Evolutionary conservation across 2,113 vertebrate genomes (phyloP).

Genomic region (Origma solitaria): DNA sequence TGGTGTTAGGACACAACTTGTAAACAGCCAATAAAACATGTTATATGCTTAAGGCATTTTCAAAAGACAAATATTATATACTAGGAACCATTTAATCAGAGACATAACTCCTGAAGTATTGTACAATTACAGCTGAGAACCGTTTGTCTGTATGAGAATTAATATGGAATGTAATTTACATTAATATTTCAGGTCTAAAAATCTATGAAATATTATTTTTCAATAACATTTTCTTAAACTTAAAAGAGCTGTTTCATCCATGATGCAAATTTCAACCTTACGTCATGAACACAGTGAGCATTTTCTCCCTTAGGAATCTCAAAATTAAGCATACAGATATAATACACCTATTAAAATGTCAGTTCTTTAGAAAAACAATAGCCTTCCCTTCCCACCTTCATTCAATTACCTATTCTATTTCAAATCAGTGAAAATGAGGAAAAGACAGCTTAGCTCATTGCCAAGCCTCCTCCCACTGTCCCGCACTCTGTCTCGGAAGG

Average conservation of each 20-base stretch:
- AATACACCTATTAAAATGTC: neutral
- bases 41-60: neutral
- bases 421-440: neutral
- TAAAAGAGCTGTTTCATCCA: neutral
- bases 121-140: neutral
- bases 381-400: constrained; percentile 11
- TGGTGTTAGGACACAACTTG: neutral
- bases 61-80: neutral
- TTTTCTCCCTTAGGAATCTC: neutral
- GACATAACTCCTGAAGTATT: neutral
- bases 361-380: constrained; percentile 22
- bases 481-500: neutral
- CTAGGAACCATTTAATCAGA: neutral
- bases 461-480: neutral
- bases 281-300: neutral
- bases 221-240: neutral
- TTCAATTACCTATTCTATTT: neutral
- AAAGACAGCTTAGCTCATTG: neutral
- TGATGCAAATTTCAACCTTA: neutral
- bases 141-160: neutral
- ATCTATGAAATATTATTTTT: neutral
- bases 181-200: neutral
- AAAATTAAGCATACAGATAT: neutral
- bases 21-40: neutral
- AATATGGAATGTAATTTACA: neutral